Evolutionary conservation across 2,797 vertebrate genomes (phyloP).

Genomic region (Chelon auratus): DNA sequence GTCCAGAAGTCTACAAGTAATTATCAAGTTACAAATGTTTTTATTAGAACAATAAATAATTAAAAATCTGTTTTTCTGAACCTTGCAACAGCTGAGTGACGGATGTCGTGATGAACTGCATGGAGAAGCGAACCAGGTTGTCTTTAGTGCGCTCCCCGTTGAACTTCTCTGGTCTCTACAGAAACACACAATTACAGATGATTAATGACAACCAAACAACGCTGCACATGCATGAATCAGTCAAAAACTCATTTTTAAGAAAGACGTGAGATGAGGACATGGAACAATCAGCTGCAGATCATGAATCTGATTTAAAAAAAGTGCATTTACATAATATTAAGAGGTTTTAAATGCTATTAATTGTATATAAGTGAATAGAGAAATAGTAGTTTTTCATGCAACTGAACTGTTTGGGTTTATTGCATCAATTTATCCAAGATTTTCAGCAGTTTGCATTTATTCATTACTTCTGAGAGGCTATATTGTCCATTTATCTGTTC

Average conservation of each 20-base stretch:
- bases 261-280: too few species aligned
- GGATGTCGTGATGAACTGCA: constrained; percentile 91
- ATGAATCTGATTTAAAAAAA: too few species aligned
- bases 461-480: too few species aligned
- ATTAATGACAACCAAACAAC: not conserved
- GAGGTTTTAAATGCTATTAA: too few species aligned
- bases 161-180: constrained; percentile 92
- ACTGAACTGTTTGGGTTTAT: too few species aligned
- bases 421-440: too few species aligned
- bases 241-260: not conserved
- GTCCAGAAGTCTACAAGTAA: not conserved
- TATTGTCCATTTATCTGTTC: too few species aligned
- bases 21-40: not conserved
- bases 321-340: too few species aligned
- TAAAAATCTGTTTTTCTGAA: not conserved
- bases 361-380: too few species aligned
- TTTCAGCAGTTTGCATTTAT: too few species aligned
- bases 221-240: not conserved
- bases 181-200: constrained; percentile 21
- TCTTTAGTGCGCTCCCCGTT: constrained; percentile 89
- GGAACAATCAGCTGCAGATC: not conserved
- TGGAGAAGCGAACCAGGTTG: constrained; percentile 89
- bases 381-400: too few species aligned
- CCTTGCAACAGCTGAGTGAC: constrained; percentile 92
- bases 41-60: too few species aligned